phyloP scores from a whole-genome alignment of 1,140 invertebrate genomes.

The Drosophila lacteicornis region DNA sequence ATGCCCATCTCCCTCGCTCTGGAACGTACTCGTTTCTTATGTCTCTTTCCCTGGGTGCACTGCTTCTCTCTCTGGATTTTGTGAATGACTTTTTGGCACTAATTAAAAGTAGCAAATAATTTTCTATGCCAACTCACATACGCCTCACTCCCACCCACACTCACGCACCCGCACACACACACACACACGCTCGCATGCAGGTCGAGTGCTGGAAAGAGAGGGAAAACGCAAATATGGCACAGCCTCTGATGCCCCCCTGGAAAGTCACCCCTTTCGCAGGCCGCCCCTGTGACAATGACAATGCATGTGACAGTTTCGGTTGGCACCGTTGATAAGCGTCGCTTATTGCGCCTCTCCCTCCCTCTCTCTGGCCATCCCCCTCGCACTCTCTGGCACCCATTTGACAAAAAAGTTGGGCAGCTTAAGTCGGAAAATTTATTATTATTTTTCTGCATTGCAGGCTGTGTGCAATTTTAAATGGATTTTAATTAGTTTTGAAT shows the following conservation, averaged over 20 bases:
- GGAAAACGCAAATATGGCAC: slow-evolving; percentile 55
- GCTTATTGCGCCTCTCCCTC: slow-evolving; percentile 37
- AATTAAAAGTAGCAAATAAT: slow-evolving; percentile 81
- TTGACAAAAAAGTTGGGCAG: slow-evolving; percentile 47
- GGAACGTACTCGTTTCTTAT: neutral
- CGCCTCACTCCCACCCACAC: slow-evolving; percentile 27
- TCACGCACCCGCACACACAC: slow-evolving; percentile 11
- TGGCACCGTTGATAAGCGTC: slow-evolving; percentile 57
- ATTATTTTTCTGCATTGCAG: slow-evolving; percentile 60
- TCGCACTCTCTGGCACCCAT: neutral
- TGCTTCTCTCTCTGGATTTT: slow-evolving; percentile 41
- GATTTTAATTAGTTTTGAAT: slow-evolving; percentile 69
- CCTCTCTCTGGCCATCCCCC: neutral
- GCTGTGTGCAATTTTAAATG: slow-evolving; percentile 52
- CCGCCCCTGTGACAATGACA: slow-evolving; percentile 45
- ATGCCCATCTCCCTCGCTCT: slow-evolving; percentile 1
- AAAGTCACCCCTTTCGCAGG: slow-evolving; percentile 3
- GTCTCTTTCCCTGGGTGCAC: slow-evolving; percentile 19
- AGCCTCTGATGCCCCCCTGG: slow-evolving; percentile 7
- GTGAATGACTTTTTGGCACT: slow-evolving; percentile 79
- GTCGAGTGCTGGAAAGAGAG: slow-evolving; percentile 9
- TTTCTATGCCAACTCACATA: slow-evolving; percentile 63
- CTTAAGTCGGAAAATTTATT: slow-evolving; percentile 62
- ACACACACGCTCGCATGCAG: neutral
- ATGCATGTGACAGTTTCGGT: slow-evolving; percentile 62